A percentile compares a stretch with the other conserved stretches of the same genome.
Evolutionary conservation across 2,797 vertebrate species (phyloP).

Genomic region (Sebastes trivittatus): DNA sequence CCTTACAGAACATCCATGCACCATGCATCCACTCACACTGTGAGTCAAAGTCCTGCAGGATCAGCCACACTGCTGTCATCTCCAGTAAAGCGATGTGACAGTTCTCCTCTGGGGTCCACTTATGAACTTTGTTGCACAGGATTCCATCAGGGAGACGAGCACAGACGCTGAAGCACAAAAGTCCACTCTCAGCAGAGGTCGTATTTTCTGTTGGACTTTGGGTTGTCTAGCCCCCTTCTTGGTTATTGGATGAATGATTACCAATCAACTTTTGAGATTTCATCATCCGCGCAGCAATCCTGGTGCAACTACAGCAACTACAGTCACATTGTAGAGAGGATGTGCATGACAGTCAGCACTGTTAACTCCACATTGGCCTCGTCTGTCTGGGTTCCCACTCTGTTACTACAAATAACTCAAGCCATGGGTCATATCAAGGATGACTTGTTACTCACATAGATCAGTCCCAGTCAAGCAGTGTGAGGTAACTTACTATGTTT

Average conservation of each 20-base stretch:
- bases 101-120: background rate
- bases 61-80: background rate
- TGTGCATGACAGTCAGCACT: background rate
- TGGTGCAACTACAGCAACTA: conserved; percentile 23
- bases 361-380: background rate
- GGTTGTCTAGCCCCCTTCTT: background rate
- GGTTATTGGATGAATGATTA: conserved; percentile 27
- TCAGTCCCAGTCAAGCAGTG: background rate
- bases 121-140: background rate
- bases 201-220: background rate
- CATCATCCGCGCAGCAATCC: conserved; percentile 45
- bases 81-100: background rate
- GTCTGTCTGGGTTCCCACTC: background rate
- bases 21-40: no score
- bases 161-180: background rate
- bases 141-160: background rate
- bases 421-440: background rate
- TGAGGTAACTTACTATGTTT: background rate
- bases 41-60: background rate
- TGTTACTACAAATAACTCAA: background rate
- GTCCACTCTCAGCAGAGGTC: background rate
- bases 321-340: conserved; percentile 1
- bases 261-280: conserved; percentile 40
- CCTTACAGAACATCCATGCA: background rate
- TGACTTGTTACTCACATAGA: background rate